Percentiles rank a stretch among this genome's conserved stretches.
Evolutionary conservation across 2,113 vertebrate genomes (phyloP).

Genomic region (Tichodroma muraria): DNA sequence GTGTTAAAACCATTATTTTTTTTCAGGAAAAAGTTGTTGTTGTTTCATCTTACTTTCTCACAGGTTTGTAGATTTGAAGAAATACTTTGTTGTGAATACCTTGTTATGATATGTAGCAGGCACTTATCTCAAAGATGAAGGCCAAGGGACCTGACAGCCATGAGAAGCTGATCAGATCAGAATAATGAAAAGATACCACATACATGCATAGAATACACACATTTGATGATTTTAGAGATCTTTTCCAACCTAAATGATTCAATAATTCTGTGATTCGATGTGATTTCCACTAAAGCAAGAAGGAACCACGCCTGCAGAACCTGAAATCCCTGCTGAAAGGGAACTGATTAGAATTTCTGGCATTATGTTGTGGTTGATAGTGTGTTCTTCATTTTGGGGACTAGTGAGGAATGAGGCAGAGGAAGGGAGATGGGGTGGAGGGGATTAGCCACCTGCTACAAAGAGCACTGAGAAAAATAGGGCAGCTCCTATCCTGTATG

Average conservation of each 20-base stretch:
- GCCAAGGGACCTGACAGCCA: background rate
- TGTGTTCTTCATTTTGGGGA: background rate
- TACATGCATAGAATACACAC: background rate
- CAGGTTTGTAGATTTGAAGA: background rate
- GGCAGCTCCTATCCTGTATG: constrained; percentile 16
- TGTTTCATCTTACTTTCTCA: background rate
- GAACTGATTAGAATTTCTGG: background rate
- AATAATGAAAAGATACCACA: background rate
- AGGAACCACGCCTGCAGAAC: background rate
- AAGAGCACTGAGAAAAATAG: background rate
- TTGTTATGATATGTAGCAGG: background rate
- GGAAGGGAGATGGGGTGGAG: background rate
- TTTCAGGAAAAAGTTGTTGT: background rate
- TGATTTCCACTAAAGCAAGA: background rate
- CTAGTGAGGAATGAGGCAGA: background rate
- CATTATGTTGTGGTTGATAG: background rate
- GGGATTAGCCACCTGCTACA: constrained; percentile 22
- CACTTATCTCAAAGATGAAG: background rate
- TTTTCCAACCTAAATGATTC: background rate
- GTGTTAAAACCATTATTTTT: background rate
- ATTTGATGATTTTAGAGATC: background rate
- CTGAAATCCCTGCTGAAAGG: background rate
- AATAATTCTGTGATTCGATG: background rate
- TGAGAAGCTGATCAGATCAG: background rate
- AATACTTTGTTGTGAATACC: background rate